Percentiles rank a stretch among this genome's conserved stretches.
Evolutionary conservation across 2,888 invertebrate species (phyloP).

Genomic region (Eumacrocentrus americanus): DNA sequence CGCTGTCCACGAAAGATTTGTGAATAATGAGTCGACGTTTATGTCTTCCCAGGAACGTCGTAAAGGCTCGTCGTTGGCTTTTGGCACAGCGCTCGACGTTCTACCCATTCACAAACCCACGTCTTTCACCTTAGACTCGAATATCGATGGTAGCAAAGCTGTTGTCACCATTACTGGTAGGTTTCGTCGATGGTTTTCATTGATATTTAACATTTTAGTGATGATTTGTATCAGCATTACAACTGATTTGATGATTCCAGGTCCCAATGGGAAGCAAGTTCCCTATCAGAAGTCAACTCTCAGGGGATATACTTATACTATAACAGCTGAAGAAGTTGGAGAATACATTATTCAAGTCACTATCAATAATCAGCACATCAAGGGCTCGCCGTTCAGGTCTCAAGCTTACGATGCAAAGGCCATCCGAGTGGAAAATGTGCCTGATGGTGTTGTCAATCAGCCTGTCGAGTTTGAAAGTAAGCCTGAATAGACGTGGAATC

Average conservation of each 20-base stretch:
- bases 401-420: constrained; percentile 83
- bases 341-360: constrained; percentile 84
- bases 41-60: constrained; percentile 33
- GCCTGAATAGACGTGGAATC: no score
- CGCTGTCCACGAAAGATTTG: constrained; percentile 47
- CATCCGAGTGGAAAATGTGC: constrained; percentile 85
- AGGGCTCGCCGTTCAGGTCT: constrained; percentile 87
- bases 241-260: constrained; percentile 42
- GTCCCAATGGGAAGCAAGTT: constrained; percentile 59
- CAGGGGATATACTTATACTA: constrained; percentile 53
- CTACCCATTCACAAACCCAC: constrained; percentile 68
- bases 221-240: not conserved
- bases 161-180: constrained; percentile 64
- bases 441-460: constrained; percentile 86
- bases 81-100: constrained; percentile 69
- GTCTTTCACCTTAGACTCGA: constrained; percentile 65
- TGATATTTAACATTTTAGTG: no score
- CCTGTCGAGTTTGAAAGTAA: constrained; percentile 96
- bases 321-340: constrained; percentile 86
- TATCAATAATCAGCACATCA: constrained; percentile 82
- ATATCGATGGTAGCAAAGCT: constrained; percentile 61
- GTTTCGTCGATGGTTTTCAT: constrained; percentile 14
- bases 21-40: constrained; percentile 38
- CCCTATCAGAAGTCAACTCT: constrained; percentile 58
- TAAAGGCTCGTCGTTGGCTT: constrained; percentile 55